phyloP scores from a whole-genome alignment of 2,113 vertebrate species.

The Oplegnathus fasciatus region DNA sequence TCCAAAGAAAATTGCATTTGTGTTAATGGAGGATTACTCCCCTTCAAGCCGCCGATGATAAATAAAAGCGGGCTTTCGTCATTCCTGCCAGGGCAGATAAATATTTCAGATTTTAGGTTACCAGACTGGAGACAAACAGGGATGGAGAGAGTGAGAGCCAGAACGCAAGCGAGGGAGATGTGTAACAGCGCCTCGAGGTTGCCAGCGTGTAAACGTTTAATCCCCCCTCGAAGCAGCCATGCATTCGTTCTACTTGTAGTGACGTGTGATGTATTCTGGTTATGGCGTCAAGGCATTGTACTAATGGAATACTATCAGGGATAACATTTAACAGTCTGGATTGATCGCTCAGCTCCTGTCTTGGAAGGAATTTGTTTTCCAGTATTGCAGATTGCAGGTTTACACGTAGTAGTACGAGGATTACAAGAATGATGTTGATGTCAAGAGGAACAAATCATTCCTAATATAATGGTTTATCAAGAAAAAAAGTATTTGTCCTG shows the following conservation, averaged over 20 bases:
- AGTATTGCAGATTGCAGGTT: conserved; percentile 20
- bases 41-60: conserved; percentile 21
- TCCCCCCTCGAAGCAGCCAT: conserved; percentile 10
- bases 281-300: conserved; percentile 12
- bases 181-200: conserved; percentile 20
- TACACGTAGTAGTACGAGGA: conserved; percentile 9
- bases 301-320: conserved; percentile 21
- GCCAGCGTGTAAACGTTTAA: conserved; percentile 44
- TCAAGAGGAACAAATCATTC: conserved; percentile 35
- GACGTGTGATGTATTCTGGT: conserved; percentile 26
- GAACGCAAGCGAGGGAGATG: conserved; percentile 11
- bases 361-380: conserved; percentile 25
- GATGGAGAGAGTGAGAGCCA: conserved; percentile 8
- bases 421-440: conserved; percentile 12
- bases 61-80: conserved; percentile 53
- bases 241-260: conserved; percentile 36
- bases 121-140: conserved; percentile 31
- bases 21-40: conserved; percentile 55
- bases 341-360: conserved; percentile 17
- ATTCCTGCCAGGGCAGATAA: conserved; percentile 50
- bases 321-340: conserved; percentile 1
- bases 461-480: conserved; percentile 7
- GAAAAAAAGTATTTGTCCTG: background rate
- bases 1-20: conserved; percentile 21
- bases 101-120: conserved; percentile 61